Evolutionary conservation across 2,113 vertebrate species (phyloP), one percentile per base, ranked within the genome.

Genomic region (Protomyctophum bolini): DNA sequence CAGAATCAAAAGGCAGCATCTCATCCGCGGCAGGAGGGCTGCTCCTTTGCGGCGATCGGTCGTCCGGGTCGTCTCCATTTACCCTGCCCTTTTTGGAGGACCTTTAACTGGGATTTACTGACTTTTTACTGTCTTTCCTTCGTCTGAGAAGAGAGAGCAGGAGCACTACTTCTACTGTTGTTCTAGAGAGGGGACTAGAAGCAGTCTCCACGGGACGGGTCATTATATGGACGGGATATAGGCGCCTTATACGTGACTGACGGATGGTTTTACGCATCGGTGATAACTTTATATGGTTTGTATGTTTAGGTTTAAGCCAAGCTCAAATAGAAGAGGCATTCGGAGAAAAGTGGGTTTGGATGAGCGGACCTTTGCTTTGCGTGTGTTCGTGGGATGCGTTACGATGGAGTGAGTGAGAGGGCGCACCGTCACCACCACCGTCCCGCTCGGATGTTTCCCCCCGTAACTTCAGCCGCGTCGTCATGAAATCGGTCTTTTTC

Each of bases 401-500:
- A 83, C 54, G 81, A 87, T 86, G 89, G 83, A 90, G 79, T 81
- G 81, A 85, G 66, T 50, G 62, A 55, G 72, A 7, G 66, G 57
- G 62, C 55, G 71, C 66, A 57, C 62, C 63, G 33, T 41, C 33
- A 41, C 62, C 63, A 6, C 5, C 33, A 41, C 33, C 33, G 33
- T 41, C 33, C 33, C 33, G 66, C 45, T 46, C 12, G 45, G 46
- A 15, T 50, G 9, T 57, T 14, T 47, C 51, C 48, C 11, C 9
- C 41, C 51, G 10, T 45, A 86, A 82, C 75, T 69, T 88, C 54
- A 72, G 65, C 87, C 58, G 77, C 33, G 21, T 21, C 83, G 88
- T 82, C 83, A 96, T 97, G 96, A 97, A 97, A 91, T 96, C 95
- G 1, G 82, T 92, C 71, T 91, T 96, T 55, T 92, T 95, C 76